Evolutionary conservation across 2,888 invertebrate species (phyloP).

Genomic region (Drosophila antonietae): DNA sequence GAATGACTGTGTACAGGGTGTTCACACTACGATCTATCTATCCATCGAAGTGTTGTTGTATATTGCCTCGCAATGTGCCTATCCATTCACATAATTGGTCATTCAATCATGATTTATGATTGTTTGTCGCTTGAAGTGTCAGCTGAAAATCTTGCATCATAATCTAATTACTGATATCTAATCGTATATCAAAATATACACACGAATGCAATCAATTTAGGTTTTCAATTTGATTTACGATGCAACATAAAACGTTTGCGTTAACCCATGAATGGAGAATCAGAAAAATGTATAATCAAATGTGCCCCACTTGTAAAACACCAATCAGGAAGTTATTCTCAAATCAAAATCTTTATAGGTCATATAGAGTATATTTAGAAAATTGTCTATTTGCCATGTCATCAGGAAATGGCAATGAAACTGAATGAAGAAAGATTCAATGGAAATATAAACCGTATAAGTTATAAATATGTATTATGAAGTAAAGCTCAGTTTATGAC

Average conservation of each 20-base stretch:
- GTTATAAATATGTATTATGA: neutral
- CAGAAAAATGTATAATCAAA: neutral
- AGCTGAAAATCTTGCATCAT: constrained; percentile 16
- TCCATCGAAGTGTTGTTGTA: neutral
- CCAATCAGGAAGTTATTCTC: neutral
- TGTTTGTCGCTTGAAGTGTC: neutral
- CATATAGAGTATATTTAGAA: neutral
- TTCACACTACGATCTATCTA: neutral
- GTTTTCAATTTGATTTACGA: constrained; percentile 48
- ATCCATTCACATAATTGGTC: neutral
- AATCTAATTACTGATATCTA: constrained; percentile 28
- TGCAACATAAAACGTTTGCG: neutral
- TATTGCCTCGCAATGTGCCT: neutral
- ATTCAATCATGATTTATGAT: constrained; percentile 1
- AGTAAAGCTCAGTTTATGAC: neutral
- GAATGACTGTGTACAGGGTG: neutral
- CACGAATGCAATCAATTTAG: constrained; percentile 22
- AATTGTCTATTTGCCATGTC: neutral
- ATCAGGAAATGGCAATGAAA: neutral
- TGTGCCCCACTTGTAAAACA: neutral
- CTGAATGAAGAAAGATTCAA: neutral
- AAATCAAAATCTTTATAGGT: neutral
- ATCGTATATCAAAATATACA: constrained; percentile 19
- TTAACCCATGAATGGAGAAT: constrained; percentile 25
- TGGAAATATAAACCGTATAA: neutral